Conservation (phyloP, 2,113 vertebrate species). For the Naja naja region DNA sequence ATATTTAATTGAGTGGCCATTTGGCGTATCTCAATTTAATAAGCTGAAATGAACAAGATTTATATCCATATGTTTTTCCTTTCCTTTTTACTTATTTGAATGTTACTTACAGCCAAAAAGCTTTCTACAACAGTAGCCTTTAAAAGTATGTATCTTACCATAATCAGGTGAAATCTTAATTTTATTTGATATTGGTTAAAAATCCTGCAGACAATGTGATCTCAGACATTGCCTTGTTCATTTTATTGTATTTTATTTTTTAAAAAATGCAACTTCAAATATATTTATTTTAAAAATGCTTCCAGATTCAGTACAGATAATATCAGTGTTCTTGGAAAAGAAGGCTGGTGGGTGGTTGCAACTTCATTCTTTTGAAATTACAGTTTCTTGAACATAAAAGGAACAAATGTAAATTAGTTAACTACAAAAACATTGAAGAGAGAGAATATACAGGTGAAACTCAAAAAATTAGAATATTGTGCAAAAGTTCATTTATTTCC, state of each 20-base stretch:
- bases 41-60: not conserved
- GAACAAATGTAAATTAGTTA: not conserved
- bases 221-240: not conserved
- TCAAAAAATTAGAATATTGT: too few relatives aligned
- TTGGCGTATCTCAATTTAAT: not conserved
- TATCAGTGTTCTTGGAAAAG: not conserved
- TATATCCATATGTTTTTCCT: not conserved
- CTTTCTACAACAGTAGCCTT: not conserved
- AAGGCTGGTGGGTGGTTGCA: not conserved
- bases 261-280: not conserved
- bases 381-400: not conserved
- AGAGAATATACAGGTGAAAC: too few relatives aligned
- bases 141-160: not conserved
- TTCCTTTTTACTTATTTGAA: not conserved
- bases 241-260: not conserved
- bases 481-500: too few relatives aligned
- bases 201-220: not conserved
- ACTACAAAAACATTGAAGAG: not conserved
- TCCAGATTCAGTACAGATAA: not conserved
- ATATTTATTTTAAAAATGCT: not conserved
- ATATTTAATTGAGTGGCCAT: not conserved
- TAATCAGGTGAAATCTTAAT: not conserved
- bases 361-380: not conserved
- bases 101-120: not conserved
- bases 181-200: not conserved